Percentiles rank a stretch among this genome's conserved stretches.
These are phyloP conservation scores for Pelochelys cantorii DNA, from an alignment of 2,797 vertebrate genomes.

Conservation along the genomic window DNA sequence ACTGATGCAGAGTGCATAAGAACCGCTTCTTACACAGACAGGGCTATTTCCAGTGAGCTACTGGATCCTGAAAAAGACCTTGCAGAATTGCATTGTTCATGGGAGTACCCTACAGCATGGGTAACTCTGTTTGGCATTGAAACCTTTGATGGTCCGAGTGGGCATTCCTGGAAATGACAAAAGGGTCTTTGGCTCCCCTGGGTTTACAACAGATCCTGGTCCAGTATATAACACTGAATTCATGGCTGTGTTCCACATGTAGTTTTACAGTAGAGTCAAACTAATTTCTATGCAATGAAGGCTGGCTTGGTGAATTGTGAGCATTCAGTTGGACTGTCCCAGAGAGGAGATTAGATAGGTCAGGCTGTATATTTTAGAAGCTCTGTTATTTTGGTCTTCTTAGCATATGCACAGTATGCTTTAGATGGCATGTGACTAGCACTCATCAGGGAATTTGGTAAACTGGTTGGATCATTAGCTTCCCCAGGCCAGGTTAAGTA, in stretches of 20 bases:
- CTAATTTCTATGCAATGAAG: accelerated
- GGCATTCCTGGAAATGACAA: not conserved
- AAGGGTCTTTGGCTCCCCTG: not conserved
- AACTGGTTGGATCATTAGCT: too few species aligned
- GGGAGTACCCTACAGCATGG: not conserved
- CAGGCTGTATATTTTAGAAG: not conserved
- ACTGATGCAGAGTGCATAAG: accelerated
- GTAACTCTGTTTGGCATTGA: accelerated
- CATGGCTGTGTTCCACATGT: not conserved
- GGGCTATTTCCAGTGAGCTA: not conserved
- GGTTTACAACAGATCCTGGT: not conserved
- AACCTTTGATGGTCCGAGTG: accelerated
- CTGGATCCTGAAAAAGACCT: not conserved
- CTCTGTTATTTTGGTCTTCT: not conserved
- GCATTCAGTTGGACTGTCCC: not conserved
- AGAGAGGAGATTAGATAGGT: not conserved
- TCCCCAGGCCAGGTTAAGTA: too few species aligned
- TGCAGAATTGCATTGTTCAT: not conserved
- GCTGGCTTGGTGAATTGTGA: not conserved
- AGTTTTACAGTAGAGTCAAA: not conserved
- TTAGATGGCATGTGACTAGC: too few species aligned
- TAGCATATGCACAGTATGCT: too few species aligned
- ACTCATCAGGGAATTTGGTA: too few species aligned
- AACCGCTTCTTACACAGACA: accelerated
- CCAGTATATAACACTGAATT: not conserved